phyloP scores from a whole-genome alignment of 30 jellyfish, hydroid and myxozoan genomes.

The Cassiopea andromeda region DNA sequence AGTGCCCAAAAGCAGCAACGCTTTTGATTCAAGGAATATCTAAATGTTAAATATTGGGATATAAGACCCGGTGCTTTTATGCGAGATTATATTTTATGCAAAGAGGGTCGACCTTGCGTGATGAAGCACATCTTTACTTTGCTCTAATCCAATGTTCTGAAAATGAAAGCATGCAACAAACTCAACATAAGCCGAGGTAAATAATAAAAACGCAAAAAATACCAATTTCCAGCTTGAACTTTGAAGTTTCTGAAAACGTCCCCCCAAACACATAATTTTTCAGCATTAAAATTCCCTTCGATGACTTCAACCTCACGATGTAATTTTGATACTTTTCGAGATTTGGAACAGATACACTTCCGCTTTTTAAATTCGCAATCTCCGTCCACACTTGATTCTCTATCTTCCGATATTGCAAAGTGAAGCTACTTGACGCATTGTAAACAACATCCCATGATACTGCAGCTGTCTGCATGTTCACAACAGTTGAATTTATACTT shows the following conservation, averaged over 20 bases:
- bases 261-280: conserved; percentile 33
- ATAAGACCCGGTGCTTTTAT: too few species aligned
- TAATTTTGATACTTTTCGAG: conserved; percentile 17
- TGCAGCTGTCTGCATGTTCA: conserved; percentile 10
- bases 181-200: not conserved
- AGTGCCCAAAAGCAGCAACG: too few species aligned
- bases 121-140: too few species aligned
- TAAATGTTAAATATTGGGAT: too few species aligned
- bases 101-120: too few species aligned
- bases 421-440: conserved; percentile 26
- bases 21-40: too few species aligned
- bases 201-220: not conserved
- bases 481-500: not conserved
- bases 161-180: too few species aligned
- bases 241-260: conserved; percentile 33
- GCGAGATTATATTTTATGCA: too few species aligned
- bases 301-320: conserved; percentile 20
- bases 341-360: not conserved
- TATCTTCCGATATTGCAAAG: conserved; percentile 29
- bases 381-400: conserved; percentile 17
- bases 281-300: conserved; percentile 27
- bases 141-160: too few species aligned
- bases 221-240: not conserved
- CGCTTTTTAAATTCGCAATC: not conserved
- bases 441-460: conserved; percentile 12